Evolutionary conservation across 2,888 invertebrate species (phyloP), one percentile per base, ranked within the genome.

Genomic region (Gastracanthus pulcherrimus): DNA sequence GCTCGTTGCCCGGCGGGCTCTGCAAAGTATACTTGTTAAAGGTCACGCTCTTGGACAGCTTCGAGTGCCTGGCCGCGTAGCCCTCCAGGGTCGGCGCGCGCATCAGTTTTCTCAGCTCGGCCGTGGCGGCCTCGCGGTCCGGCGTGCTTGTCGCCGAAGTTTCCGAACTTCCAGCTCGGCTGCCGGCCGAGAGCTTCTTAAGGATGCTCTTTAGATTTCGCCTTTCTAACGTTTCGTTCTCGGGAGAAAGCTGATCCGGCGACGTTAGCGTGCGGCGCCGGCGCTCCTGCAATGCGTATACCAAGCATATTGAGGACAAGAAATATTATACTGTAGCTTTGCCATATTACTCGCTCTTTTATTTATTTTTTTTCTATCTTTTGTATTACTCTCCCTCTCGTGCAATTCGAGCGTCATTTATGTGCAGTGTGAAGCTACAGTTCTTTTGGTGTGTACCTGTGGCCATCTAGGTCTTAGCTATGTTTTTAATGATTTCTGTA

Each of bases 41-140:
- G 83, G 97, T 97, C 84, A 97, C 97, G 92, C 97, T 97, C 93
- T 97, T 97, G 72, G 96, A 94, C 90, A 97, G 94, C 92, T 97
- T 97, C 84, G 96, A 96, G 92, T 97, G 97, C 89, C 97, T 93
- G 72, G 96, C 97, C 81, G 96, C 97, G 92, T 97, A 97, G 82
- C 97, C 97, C 93, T 97, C 97, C 86, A 97, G 93, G 81, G 97
- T 97, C 83, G 96, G 97, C 36, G 97, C 97, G 88, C 95, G 93
- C 92, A 96, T 95, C 82, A 97, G 92, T 89, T 94, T 95, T 86
- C 93, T 94, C 77, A 96, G 92, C 88, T 96, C 95, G 82, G 93
- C 92, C 5, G 92, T 94, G 84, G 92, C 92, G 16, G 87, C 87
- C 77, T 89, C 87, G 11, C 88, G 87, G 55, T 90, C 90, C 31